Evolutionary conservation across 2,797 vertebrate genomes (phyloP).

Genomic region (Borostomias antarcticus): DNA sequence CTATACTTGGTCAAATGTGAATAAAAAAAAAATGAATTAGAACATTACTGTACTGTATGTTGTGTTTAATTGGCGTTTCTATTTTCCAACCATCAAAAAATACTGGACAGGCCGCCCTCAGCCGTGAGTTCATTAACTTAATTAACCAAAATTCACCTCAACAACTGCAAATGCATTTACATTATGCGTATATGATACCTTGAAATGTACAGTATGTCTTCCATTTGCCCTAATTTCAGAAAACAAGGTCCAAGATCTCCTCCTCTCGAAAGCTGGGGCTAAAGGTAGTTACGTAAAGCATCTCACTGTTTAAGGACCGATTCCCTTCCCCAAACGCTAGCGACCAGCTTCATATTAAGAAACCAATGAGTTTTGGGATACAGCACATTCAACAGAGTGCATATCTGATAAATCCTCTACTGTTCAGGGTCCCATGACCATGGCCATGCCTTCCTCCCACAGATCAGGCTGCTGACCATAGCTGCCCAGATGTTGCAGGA

Average conservation of each 20-base stretch:
- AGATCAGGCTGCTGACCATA: slow-evolving; percentile 67
- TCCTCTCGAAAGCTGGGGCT: slow-evolving; percentile 66
- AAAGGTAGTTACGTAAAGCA: slow-evolving; percentile 54
- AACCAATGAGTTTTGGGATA: neutral
- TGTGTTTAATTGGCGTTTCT: neutral
- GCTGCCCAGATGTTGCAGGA: slow-evolving; percentile 66
- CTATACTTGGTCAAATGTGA: neutral
- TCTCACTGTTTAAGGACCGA: neutral
- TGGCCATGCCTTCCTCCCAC: neutral
- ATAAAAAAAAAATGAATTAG: neutral
- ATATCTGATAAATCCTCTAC: neutral
- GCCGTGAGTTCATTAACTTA: neutral
- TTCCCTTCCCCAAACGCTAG: neutral
- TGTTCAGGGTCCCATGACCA: too few species aligned
- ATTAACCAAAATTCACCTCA: neutral
- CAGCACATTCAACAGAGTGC: neutral
- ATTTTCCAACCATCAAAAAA: neutral
- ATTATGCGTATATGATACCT: neutral
- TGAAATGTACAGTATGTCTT: too few species aligned
- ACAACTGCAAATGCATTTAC: too few species aligned
- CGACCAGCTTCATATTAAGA: neutral
- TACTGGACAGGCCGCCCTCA: neutral
- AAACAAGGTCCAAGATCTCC: slow-evolving; percentile 61
- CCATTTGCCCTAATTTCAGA: slow-evolving; percentile 48
- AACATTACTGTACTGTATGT: neutral